These are phyloP conservation scores for Cheilosia grossa DNA, from an alignment of 2,888 invertebrate species.

Conservation along the genomic window DNA sequence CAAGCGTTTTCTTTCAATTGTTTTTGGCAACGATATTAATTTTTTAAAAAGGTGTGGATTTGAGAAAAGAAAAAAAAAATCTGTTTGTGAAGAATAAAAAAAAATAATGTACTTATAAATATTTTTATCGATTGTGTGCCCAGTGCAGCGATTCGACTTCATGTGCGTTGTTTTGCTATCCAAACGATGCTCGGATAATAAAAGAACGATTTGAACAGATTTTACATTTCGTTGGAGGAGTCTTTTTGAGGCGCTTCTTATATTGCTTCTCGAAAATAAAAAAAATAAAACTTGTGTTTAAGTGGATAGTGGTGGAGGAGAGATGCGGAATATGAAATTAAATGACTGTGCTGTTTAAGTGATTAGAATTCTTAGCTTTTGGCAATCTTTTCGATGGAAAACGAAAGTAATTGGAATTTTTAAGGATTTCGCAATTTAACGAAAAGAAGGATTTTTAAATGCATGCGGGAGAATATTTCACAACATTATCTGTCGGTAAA, in stretches of 20 bases:
- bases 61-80: background rate
- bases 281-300: slow-evolving; percentile 35
- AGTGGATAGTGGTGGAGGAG: slow-evolving; percentile 36
- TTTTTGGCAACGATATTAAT: slow-evolving; percentile 16
- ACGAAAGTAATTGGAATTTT: background rate
- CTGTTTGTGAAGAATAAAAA: slow-evolving; percentile 7
- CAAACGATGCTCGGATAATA: slow-evolving; percentile 11
- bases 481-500: too few relatives aligned
- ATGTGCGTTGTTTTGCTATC: background rate
- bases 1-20: slow-evolving; percentile 48
- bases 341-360: slow-evolving; percentile 41
- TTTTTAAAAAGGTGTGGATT: slow-evolving; percentile 16
- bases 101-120: background rate
- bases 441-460: slow-evolving; percentile 12
- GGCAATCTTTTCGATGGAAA: slow-evolving; percentile 23
- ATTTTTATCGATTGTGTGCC: slow-evolving; percentile 20
- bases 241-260: slow-evolving; percentile 20
- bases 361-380: slow-evolving; percentile 33
- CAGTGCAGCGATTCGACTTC: slow-evolving; percentile 26
- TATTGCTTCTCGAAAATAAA: slow-evolving; percentile 32
- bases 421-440: slow-evolving; percentile 11
- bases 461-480: background rate
- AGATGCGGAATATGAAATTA: slow-evolving; percentile 29
- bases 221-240: slow-evolving; percentile 16
- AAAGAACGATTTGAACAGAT: slow-evolving; percentile 31